Evolutionary conservation across 2,113 vertebrate species (phyloP).

Genomic region (Pachycephala philippinensis): DNA sequence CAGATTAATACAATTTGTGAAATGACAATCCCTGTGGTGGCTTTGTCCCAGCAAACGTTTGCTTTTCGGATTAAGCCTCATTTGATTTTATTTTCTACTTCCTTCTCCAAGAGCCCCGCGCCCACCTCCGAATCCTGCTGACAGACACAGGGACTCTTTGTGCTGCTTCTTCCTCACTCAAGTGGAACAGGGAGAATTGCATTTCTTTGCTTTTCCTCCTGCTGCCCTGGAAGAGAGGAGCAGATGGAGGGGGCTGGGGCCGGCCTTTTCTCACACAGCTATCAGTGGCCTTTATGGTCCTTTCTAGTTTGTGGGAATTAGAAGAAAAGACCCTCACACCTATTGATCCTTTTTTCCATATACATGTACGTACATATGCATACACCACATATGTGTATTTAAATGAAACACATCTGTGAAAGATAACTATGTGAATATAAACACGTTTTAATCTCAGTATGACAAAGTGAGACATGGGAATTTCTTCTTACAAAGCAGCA

Average conservation of each 20-base stretch:
- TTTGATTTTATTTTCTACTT: constrained; percentile 54
- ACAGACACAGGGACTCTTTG: not conserved
- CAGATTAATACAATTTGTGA: constrained; percentile 66
- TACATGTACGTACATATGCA: no score
- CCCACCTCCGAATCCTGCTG: not conserved
- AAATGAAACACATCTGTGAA: not conserved
- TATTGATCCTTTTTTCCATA: not conserved
- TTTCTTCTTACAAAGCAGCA: not conserved
- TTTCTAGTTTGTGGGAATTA: not conserved
- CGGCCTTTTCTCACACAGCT: not conserved
- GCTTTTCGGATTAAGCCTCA: constrained; percentile 55
- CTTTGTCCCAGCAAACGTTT: constrained; percentile 62
- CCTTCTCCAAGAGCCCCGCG: not conserved
- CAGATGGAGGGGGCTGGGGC: not conserved
- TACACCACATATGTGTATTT: not conserved
- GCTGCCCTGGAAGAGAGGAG: not conserved
- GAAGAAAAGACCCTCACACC: not conserved
- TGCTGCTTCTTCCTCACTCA: constrained; percentile 15
- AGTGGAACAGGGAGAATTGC: constrained; percentile 29
- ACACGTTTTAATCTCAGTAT: not conserved
- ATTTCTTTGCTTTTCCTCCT: constrained; percentile 24
- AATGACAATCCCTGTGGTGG: constrained; percentile 54
- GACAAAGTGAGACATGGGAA: not conserved
- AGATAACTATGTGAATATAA: not conserved
- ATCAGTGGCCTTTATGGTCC: not conserved